A percentile compares a stretch with the other conserved stretches of the same genome.
Evolutionary conservation across 2,797 vertebrate genomes (phyloP).

Genomic region (Alca torda): DNA sequence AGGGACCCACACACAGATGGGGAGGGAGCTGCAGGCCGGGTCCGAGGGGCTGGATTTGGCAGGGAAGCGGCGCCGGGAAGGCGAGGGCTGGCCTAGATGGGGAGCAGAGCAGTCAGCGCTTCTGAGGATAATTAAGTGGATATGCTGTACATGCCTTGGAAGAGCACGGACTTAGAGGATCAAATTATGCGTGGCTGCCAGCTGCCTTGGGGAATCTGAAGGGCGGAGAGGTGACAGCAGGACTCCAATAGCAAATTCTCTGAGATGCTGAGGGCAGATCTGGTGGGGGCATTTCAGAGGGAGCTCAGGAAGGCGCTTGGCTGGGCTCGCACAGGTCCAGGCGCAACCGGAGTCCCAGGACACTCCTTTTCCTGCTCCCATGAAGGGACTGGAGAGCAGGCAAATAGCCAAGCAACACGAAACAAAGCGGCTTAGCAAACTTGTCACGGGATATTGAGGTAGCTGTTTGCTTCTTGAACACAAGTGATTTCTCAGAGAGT

Average conservation of each 20-base stretch:
- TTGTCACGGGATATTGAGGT: not conserved
- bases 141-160: not conserved
- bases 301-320: not conserved
- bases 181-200: not conserved
- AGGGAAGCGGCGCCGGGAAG: accelerated
- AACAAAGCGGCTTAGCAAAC: not conserved
- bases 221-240: not conserved
- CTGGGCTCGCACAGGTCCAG: not conserved
- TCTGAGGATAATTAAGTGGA: not conserved
- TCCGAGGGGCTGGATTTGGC: not conserved
- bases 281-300: not conserved
- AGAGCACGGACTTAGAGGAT: not conserved
- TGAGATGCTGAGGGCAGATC: not conserved
- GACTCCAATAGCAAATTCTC: not conserved
- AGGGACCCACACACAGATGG: accelerated
- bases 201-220: not conserved
- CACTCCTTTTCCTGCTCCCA: not conserved
- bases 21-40: accelerated
- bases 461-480: not conserved
- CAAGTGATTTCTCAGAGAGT: not conserved
- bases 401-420: accelerated
- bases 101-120: not conserved
- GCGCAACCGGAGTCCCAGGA: accelerated
- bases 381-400: not conserved
- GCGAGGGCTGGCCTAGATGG: not conserved